Conservation (phyloP, 2,888 invertebrate genomes). For the Leptopilina drosophilae region DNA sequence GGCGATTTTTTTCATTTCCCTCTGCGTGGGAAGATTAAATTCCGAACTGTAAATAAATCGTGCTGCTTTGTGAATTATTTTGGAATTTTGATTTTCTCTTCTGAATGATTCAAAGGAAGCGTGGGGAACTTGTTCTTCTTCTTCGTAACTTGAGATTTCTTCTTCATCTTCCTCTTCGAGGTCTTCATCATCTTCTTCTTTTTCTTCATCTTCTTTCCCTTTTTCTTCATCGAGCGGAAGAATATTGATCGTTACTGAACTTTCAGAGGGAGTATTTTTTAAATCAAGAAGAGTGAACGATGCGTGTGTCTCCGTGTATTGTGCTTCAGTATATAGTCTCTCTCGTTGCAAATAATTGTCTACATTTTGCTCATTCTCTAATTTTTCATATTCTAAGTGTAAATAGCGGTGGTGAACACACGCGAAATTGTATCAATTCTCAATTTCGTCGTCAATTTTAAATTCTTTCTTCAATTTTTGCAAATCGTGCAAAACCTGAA, state of each 20-base stretch:
- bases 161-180: no score
- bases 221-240: conserved; percentile 40
- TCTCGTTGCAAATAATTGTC: conserved; percentile 27
- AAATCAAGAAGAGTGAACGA: conserved; percentile 59
- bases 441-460: conserved; percentile 52
- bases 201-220: no score
- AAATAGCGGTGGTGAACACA: conserved; percentile 70
- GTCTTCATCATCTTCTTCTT: background rate
- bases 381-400: conserved; percentile 51
- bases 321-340: conserved; percentile 51
- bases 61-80: conserved; percentile 46
- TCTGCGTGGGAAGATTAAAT: background rate
- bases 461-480: conserved; percentile 75
- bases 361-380: conserved; percentile 42
- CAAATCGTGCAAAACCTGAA: conserved; percentile 80
- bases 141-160: background rate
- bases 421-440: conserved; percentile 75
- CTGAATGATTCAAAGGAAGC: no score
- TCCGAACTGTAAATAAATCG: conserved; percentile 48
- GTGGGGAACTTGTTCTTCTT: background rate
- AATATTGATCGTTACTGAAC: conserved; percentile 54
- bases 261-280: conserved; percentile 51
- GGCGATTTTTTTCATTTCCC: background rate
- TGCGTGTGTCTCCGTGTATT: conserved; percentile 74
- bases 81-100: background rate